phyloP scores from a whole-genome alignment of 30 jellyfish, hydroid and myxozoan species.

The Hydra vulgaris region DNA sequence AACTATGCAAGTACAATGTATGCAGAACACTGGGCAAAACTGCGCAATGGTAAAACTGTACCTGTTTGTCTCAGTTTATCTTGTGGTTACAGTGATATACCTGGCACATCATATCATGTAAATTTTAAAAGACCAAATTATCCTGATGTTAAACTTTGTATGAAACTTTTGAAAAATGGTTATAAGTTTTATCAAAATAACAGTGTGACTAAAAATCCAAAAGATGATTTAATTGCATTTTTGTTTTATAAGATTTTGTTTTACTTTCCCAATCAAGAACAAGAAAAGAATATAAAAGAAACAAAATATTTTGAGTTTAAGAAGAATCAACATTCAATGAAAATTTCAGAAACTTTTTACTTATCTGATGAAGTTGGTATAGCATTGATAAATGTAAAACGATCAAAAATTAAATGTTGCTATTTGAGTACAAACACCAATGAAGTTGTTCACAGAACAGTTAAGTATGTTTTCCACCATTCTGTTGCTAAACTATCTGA shows the following conservation, averaged over 20 bases:
- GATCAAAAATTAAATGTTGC: neutral
- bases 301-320: slow-evolving; percentile 1
- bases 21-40: slow-evolving; percentile 18
- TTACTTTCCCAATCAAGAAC: neutral
- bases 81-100: neutral
- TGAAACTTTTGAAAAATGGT: neutral
- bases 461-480: neutral
- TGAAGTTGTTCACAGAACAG: neutral
- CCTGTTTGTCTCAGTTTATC: slow-evolving; percentile 12
- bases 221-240: neutral
- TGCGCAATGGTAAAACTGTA: neutral
- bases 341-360: neutral
- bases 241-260: no score
- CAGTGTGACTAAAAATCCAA: neutral
- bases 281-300: neutral
- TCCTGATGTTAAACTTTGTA: slow-evolving; percentile 6
- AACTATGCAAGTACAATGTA: no score
- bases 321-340: neutral
- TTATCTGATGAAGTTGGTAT: slow-evolving; percentile 19
- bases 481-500: neutral
- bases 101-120: neutral
- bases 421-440: slow-evolving; percentile 7
- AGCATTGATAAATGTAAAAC: neutral
- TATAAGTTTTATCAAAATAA: neutral
- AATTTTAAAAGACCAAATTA: neutral